Percentiles rank a stretch among this genome's conserved stretches.
Conservation (phyloP, 2,888 invertebrate genomes). For the Sesia apiformis region DNA sequence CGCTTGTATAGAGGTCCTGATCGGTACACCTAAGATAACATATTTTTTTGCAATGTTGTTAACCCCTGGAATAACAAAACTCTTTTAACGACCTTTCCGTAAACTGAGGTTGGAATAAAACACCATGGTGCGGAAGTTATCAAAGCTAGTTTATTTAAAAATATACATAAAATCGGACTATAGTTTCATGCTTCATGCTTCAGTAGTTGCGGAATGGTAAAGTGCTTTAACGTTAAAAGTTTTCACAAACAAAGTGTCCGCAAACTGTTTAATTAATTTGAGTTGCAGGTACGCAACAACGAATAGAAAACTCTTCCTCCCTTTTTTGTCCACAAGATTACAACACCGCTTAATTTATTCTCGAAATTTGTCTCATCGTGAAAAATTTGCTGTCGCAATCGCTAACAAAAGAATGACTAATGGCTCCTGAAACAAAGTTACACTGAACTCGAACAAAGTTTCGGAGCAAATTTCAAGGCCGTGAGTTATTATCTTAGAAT, state of each 20-base stretch:
- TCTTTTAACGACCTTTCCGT: too few species aligned
- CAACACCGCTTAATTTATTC: slow-evolving; percentile 68
- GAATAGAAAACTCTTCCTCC: slow-evolving; percentile 17
- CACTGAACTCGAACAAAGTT: slow-evolving; percentile 53
- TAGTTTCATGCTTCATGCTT: too few species aligned
- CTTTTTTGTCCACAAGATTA: slow-evolving; percentile 64
- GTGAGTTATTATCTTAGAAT: slow-evolving; percentile 29
- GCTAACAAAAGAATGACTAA: slow-evolving; percentile 72
- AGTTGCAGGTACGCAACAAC: slow-evolving; percentile 19
- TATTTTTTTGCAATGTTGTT: too few species aligned
- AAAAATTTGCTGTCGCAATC: slow-evolving; percentile 63
- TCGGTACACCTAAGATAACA: too few species aligned
- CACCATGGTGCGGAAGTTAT: too few species aligned
- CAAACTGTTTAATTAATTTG: slow-evolving; percentile 14
- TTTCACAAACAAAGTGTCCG: not conserved
- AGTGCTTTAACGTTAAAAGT: not conserved
- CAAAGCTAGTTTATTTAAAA: too few species aligned
- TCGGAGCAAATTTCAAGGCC: slow-evolving; percentile 50
- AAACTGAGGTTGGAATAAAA: too few species aligned
- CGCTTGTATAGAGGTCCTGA: too few species aligned
- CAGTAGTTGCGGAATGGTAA: too few species aligned
- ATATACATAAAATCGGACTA: too few species aligned
- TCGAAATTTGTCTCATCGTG: slow-evolving; percentile 70
- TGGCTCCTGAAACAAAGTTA: slow-evolving; percentile 67
- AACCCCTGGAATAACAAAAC: too few species aligned